Conservation (phyloP, 2,113 vertebrate species). For the Oryctolagus cuniculus region DNA sequence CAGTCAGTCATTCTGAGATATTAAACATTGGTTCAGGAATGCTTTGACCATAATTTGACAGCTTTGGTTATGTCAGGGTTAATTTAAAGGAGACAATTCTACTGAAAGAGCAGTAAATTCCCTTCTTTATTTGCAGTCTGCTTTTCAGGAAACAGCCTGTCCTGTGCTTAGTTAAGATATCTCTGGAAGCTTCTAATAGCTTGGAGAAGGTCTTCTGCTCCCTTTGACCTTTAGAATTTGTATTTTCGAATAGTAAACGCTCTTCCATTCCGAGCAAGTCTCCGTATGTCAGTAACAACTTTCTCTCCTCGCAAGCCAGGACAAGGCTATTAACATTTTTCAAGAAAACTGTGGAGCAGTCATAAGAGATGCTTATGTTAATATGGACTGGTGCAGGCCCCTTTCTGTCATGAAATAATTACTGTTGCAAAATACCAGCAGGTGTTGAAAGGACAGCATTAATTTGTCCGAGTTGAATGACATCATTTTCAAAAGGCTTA, state of each 20-base stretch:
- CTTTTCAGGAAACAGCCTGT: neutral
- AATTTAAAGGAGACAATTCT: neutral
- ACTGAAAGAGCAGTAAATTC: neutral
- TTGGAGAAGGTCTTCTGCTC: neutral
- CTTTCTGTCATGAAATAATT: slow-evolving; percentile 85
- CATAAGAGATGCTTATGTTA: slow-evolving; percentile 78
- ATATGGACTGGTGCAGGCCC: slow-evolving; percentile 66
- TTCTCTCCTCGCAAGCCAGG: slow-evolving; percentile 37
- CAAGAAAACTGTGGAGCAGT: slow-evolving; percentile 63
- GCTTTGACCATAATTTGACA: slow-evolving; percentile 28
- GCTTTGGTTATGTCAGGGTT: neutral
- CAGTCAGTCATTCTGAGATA: neutral
- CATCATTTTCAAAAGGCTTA: slow-evolving; percentile 86
- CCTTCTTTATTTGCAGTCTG: neutral
- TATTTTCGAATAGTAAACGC: neutral
- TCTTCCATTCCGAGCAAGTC: slow-evolving; percentile 50
- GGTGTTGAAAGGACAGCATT: slow-evolving; percentile 85
- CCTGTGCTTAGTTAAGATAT: neutral
- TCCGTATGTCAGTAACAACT: neutral
- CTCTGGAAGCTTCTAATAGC: neutral
- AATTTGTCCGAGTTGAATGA: slow-evolving; percentile 84
- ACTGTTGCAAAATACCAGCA: slow-evolving; percentile 83
- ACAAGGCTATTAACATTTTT: slow-evolving; percentile 75
- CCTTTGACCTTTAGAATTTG: slow-evolving; percentile 23
- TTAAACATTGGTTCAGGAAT: neutral